Base-by-base conservation (phyloP, 1,140 invertebrate species). In the Drosophila lacteicornis region DNA sequence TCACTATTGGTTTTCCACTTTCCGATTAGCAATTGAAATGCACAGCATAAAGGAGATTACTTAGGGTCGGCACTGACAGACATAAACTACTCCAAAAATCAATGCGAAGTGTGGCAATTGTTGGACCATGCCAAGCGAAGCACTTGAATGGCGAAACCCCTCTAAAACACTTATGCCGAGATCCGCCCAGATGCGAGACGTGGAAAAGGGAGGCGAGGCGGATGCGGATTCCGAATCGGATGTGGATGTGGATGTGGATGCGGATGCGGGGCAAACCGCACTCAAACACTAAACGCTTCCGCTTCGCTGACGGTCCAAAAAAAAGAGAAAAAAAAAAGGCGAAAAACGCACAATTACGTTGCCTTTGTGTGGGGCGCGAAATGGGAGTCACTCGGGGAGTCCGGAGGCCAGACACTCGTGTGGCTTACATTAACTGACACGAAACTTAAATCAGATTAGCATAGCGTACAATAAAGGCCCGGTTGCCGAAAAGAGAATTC, bases 361-460 rank as follows among this genome's bases (percentile, higher is more conserved):
- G 50, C 63, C 63, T 6, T 50, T 67, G 33, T 75, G 62, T 68
- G 71, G 33, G 59, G 42, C 43, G 33, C 17, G 12, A 13, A 71
- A 58, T 33, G 27, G 69, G 43, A 36, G 65, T 47, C 43, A 43
- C 47, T 33, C 30, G 22, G 42, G 12, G 55, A 30, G 40, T 17
- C 25, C 15, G 25, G 50, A 47, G 25, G n/a, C 25, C 68, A 43
- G 25, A 40, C 33, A 59, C 40, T 22, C 45, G 58, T 73, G 58
- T 70, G 75, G 67, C 51, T 79, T 57, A 79, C 75, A 79, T 79
- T 79, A 59, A 59, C 75, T 49, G 75, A 68, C 75, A 79, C 49
- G 75, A 59, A 79, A 73, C 66, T 73, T 66, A 70, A 77, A 88
- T 71, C 84, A 59, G 61, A 78, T 80, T 87, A 88, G 70, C 80